Conservation (phyloP, 2,797 vertebrate species). For the Pseudochaenichthys georgianus region DNA sequence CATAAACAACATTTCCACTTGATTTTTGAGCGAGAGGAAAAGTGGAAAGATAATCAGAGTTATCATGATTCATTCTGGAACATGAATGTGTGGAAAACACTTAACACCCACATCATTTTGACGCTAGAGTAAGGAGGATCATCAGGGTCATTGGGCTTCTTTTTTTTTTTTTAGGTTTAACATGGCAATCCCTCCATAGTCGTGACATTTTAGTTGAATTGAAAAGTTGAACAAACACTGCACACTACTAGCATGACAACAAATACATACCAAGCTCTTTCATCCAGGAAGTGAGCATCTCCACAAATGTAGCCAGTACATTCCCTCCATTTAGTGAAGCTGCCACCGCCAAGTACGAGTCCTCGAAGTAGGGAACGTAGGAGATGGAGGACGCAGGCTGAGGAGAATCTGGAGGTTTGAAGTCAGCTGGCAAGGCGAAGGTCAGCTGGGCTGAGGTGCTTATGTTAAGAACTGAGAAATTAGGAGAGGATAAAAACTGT, state of each 20-base stretch:
- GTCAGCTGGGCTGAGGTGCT: constrained; percentile 95
- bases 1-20: too few relatives aligned
- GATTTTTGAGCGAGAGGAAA: not conserved
- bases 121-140: too few relatives aligned
- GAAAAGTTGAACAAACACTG: not conserved
- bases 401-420: constrained; percentile 86
- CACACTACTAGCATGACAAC: not conserved
- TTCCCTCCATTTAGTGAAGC: constrained; percentile 98
- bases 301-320: constrained; percentile 90
- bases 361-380: constrained; percentile 93
- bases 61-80: not conserved
- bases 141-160: too few relatives aligned
- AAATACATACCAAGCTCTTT: constrained; percentile 88
- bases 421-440: constrained; percentile 88
- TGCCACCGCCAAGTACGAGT: constrained; percentile 91
- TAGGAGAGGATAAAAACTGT: not conserved
- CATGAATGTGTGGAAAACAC: too few relatives aligned
- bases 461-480: constrained; percentile 91
- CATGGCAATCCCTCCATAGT: not conserved
- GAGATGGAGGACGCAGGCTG: constrained; percentile 84
- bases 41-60: not conserved
- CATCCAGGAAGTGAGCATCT: constrained; percentile 90
- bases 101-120: too few relatives aligned
- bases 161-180: too few relatives aligned
- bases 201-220: not conserved